Percentiles rank a stretch among this genome's conserved stretches.
phyloP scores from a whole-genome alignment of 2,888 invertebrate genomes.

The Polyommatus iphigenia region DNA sequence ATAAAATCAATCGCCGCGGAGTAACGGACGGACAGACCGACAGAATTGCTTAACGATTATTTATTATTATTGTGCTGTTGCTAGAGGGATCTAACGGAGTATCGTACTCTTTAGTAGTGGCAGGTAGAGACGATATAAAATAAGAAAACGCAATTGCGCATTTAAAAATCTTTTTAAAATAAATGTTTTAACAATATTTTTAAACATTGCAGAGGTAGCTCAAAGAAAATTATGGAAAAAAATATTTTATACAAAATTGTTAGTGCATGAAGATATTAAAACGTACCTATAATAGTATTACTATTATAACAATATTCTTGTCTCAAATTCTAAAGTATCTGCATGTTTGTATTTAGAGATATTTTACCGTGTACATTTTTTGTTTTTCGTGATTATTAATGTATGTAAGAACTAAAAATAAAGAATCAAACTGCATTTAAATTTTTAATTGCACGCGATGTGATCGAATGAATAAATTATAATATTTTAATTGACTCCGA shows the following conservation, averaged over 20 bases:
- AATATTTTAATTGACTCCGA: not conserved
- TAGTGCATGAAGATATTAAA: too few species aligned
- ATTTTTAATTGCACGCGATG: not conserved
- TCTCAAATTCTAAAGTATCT: not conserved
- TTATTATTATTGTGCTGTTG: not conserved
- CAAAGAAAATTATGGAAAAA: too few species aligned
- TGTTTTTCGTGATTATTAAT: not conserved
- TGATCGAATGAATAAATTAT: conserved; percentile 6
- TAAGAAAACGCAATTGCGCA: not conserved
- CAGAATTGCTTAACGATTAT: not conserved
- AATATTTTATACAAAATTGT: too few species aligned
- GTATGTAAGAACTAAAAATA: not conserved
- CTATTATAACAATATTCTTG: not conserved
- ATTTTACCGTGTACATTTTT: not conserved
- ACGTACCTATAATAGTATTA: too few species aligned
- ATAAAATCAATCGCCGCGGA: not conserved
- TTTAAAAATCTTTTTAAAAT: too few species aligned
- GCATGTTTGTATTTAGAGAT: not conserved
- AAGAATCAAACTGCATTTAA: not conserved
- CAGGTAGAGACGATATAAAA: not conserved
- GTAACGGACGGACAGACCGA: not conserved
- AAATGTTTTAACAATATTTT: too few species aligned
- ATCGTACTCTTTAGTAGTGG: not conserved
- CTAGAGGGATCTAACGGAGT: not conserved
- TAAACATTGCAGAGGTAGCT: too few species aligned